phyloP scores from a whole-genome alignment of 2,113 vertebrate species.

The Lagopus leucura region DNA sequence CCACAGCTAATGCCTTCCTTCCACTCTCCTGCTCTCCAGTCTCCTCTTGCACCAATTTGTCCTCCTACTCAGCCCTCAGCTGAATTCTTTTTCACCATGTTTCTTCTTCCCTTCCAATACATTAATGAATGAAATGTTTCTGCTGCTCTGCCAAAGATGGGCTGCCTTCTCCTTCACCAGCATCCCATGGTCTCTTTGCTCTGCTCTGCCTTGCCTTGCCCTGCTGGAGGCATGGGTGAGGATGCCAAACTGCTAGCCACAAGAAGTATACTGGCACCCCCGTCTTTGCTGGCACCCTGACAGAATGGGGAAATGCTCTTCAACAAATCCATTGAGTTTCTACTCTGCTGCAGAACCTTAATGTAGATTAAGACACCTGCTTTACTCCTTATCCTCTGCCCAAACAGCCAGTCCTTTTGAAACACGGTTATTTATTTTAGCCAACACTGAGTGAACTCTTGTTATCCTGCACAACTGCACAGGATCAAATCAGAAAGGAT shows the following conservation, averaged over 20 bases:
- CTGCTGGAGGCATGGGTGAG: background rate
- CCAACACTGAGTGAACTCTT: background rate
- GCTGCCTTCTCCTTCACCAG: background rate
- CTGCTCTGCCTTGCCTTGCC: fast-evolving
- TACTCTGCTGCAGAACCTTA: background rate
- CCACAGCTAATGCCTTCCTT: background rate
- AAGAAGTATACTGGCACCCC: background rate
- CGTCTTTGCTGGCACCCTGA: background rate
- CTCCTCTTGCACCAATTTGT: background rate
- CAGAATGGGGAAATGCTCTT: background rate
- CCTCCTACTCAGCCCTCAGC: background rate
- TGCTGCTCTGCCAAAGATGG: background rate
- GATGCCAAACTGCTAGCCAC: background rate
- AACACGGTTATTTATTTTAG: background rate
- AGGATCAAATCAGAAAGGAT: slow-evolving; percentile 30
- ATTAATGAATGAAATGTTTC: background rate
- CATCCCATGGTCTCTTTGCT: background rate
- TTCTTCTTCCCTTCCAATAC: background rate
- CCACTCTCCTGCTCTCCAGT: background rate
- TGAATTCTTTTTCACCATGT: background rate
- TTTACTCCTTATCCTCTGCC: background rate
- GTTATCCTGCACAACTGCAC: background rate
- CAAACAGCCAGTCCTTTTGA: background rate
- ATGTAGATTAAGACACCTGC: background rate
- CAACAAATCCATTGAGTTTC: fast-evolving